Evolutionary conservation across 2,113 vertebrate genomes (phyloP).

Genomic region (Podarcis cretensis): DNA sequence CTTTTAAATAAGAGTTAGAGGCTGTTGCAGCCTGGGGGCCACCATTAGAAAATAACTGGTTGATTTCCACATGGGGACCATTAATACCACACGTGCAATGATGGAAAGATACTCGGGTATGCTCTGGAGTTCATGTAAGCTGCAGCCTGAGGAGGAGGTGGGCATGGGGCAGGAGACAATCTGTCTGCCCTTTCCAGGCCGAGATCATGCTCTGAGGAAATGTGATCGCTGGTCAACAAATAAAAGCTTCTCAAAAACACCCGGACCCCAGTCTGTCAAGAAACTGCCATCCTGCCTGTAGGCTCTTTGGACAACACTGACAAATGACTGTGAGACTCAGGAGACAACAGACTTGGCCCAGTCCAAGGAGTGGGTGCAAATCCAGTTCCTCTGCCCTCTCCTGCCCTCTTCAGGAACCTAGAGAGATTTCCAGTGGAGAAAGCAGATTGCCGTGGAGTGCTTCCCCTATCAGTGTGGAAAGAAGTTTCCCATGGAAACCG

Average conservation of each 20-base stretch:
- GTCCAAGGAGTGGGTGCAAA: neutral
- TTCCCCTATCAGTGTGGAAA: neutral
- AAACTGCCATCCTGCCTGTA: no score
- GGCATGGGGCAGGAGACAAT: neutral
- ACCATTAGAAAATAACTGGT: slow-evolving; percentile 34
- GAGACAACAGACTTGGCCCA: neutral
- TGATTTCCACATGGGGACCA: slow-evolving; percentile 49
- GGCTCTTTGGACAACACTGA: neutral
- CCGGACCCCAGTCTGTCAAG: neutral
- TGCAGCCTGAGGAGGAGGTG: neutral
- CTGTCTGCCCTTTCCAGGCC: neutral
- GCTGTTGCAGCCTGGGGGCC: slow-evolving; percentile 55
- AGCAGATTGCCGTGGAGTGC: neutral
- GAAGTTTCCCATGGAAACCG: neutral
- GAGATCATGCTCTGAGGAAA: neutral
- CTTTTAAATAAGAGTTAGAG: slow-evolving; percentile 56
- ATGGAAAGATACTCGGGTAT: slow-evolving; percentile 63
- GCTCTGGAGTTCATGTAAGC: neutral
- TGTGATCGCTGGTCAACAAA: neutral
- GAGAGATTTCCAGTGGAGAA: neutral
- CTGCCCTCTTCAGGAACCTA: neutral
- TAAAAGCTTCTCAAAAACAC: neutral
- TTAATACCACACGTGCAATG: slow-evolving; percentile 23
- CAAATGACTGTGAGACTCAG: neutral
- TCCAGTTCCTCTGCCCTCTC: neutral